Percentiles rank a stretch among this genome's conserved stretches.
These are phyloP conservation scores for Triops cancriformis DNA, from an alignment of 1,140 invertebrate species.

Conservation along the genomic window DNA sequence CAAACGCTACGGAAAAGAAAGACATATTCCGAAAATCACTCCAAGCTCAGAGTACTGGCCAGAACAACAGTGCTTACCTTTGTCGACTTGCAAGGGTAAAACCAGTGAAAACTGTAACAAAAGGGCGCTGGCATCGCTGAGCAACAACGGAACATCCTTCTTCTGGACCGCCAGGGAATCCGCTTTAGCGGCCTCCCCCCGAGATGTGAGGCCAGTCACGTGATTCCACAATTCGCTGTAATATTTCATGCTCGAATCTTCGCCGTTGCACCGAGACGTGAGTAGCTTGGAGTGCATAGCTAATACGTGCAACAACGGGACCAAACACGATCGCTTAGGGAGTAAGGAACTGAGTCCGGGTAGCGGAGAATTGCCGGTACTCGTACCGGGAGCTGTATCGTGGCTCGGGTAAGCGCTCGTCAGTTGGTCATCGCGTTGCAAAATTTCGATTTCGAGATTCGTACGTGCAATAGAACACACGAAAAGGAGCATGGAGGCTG, in stretches of 20 bases:
- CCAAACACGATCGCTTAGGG: conserved; percentile 42
- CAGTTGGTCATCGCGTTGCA: conserved; percentile 67
- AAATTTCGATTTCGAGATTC: conserved; percentile 84
- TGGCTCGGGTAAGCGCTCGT: neutral
- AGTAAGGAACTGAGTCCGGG: conserved; percentile 22
- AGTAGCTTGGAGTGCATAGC: conserved; percentile 70
- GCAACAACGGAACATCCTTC: conserved; percentile 67
- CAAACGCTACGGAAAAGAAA: conserved; percentile 52
- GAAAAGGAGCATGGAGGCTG: conserved; percentile 72
- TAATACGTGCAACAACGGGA: conserved; percentile 78
- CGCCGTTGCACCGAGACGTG: conserved; percentile 35
- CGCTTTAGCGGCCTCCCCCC: conserved; percentile 23
- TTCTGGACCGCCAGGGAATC: conserved; percentile 35
- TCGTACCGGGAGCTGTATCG: neutral
- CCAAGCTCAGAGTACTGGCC: conserved; percentile 28
- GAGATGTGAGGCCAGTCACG: conserved; percentile 38
- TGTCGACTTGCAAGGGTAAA: conserved; percentile 72
- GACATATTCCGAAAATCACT: conserved; percentile 26
- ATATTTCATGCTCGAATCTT: neutral
- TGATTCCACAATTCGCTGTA: conserved; percentile 40
- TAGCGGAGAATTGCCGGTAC: neutral
- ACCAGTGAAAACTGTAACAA: conserved; percentile 78
- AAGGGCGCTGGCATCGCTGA: conserved; percentile 72
- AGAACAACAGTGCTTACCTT: conserved; percentile 50
- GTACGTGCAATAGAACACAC: conserved; percentile 83